A percentile compares a stretch with the other conserved stretches of the same genome.
Conservation (phyloP, 2,888 invertebrate genomes). For the Choristoneura rosaceana region DNA sequence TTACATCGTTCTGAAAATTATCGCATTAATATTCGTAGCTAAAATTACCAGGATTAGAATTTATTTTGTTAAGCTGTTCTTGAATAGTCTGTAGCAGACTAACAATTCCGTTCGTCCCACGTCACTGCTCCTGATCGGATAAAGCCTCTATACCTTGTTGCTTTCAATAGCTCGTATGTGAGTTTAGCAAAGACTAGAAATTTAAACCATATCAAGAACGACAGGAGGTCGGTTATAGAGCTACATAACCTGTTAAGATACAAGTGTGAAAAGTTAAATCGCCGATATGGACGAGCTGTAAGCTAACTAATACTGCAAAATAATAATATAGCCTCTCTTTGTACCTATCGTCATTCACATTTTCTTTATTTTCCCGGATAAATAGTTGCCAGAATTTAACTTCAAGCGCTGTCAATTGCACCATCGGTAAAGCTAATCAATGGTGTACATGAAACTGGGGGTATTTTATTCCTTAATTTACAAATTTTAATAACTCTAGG, state of each 20-base stretch:
- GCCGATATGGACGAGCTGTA: not conserved
- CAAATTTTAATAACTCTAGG: too few species aligned
- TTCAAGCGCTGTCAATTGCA: too few species aligned
- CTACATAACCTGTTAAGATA: not conserved
- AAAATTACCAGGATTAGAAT: too few species aligned
- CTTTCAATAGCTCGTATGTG: slow-evolving; percentile 1
- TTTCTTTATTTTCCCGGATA: too few species aligned
- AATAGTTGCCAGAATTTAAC: too few species aligned
- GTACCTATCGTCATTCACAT: too few species aligned
- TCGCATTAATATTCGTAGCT: too few species aligned
- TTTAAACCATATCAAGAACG: not conserved
- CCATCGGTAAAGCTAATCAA: too few species aligned
- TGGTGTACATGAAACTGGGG: too few species aligned
- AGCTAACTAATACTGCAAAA: not conserved
- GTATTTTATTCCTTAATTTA: too few species aligned
- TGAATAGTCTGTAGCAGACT: slow-evolving; percentile 28
- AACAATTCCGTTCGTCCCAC: slow-evolving; percentile 60
- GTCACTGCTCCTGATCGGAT: slow-evolving; percentile 45
- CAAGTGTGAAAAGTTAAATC: not conserved
- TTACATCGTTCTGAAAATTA: too few species aligned
- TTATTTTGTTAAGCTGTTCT: slow-evolving; percentile 11
- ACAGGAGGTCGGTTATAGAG: not conserved
- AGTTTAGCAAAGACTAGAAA: not conserved
- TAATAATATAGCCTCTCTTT: not conserved
- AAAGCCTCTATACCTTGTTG: slow-evolving; percentile 30